Evolutionary conservation across 2,113 vertebrate genomes (phyloP).

Genomic region (Lampris megalopsis): DNA sequence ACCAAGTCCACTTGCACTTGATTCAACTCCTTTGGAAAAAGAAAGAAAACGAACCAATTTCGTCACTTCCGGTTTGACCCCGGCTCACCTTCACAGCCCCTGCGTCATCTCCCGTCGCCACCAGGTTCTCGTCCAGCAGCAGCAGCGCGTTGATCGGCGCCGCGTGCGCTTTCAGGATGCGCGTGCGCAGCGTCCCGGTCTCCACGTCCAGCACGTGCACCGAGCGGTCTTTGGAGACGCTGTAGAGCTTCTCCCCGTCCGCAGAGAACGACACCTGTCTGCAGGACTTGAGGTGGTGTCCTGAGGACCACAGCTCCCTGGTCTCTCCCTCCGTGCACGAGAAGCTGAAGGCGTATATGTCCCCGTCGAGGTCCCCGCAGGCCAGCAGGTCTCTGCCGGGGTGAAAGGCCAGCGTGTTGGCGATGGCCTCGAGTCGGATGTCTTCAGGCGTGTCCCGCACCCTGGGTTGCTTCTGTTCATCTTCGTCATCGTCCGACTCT

Average conservation of each 20-base stretch:
- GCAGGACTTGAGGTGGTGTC: constrained; percentile 96
- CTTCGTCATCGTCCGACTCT: constrained; percentile 31
- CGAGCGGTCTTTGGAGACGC: constrained; percentile 93
- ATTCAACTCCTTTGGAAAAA: too few relatives aligned
- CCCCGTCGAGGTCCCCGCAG: constrained; percentile 94
- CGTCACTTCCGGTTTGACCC: too few relatives aligned
- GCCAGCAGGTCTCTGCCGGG: constrained; percentile 88
- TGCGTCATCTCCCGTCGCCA: constrained; percentile 92
- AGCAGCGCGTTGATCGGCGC: constrained; percentile 89
- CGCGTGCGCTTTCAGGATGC: constrained; percentile 89
- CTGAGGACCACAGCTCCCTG: constrained; percentile 95
- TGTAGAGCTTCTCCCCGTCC: constrained; percentile 90
- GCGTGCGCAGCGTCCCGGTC: constrained; percentile 86
- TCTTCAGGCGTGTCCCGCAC: constrained; percentile 90
- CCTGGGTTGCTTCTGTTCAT: constrained; percentile 62
- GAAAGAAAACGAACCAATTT: too few relatives aligned
- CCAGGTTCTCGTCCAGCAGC: constrained; percentile 88
- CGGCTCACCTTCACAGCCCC: constrained; percentile 86
- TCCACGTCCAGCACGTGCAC: constrained; percentile 91
- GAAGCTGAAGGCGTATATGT: constrained; percentile 92
- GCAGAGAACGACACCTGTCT: constrained; percentile 89
- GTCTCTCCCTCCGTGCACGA: constrained; percentile 90
- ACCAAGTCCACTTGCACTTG: too few relatives aligned
- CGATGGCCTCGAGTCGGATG: constrained; percentile 89
- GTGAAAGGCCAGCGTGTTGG: constrained; percentile 92